A percentile compares a stretch with the other conserved stretches of the same genome.
phyloP scores from a whole-genome alignment of 2,888 invertebrate species.

The Aspidapion aeneum region DNA sequence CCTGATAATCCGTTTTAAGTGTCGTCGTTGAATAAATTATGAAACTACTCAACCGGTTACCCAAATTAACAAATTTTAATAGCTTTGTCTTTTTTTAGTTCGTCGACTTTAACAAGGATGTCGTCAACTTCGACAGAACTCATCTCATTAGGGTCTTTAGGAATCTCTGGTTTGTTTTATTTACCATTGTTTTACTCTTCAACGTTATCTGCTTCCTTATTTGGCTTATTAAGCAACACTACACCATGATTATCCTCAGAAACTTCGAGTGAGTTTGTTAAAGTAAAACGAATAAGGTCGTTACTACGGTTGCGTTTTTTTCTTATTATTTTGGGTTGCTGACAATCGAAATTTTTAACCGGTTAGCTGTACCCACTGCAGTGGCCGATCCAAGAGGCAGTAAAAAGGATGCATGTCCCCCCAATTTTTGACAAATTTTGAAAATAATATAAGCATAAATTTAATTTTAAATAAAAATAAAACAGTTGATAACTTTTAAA shows the following conservation, averaged over 20 bases:
- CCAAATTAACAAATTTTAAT: neutral
- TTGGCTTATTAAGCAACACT: neutral
- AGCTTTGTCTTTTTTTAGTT: neutral
- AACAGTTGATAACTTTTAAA: no score
- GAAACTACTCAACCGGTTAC: conserved; percentile 22
- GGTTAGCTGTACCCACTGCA: no score
- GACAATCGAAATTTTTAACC: neutral
- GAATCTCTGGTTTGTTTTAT: neutral
- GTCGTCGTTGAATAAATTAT: conserved; percentile 26
- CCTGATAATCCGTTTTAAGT: conserved; percentile 26
- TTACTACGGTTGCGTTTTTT: neutral
- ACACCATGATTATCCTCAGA: neutral
- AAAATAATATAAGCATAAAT: no score
- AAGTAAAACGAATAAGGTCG: neutral
- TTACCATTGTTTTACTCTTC: neutral
- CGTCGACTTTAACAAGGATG: neutral
- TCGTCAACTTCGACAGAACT: neutral
- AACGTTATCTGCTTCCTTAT: neutral
- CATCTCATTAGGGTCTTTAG: neutral
- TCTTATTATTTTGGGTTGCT: neutral
- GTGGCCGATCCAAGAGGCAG: no score
- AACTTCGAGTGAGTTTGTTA: neutral
- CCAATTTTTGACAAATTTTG: no score
- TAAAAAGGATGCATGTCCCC: no score
- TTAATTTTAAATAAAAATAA: no score